Base-by-base conservation (phyloP, 2,113 vertebrate species). In the Mesocricetus auratus region DNA sequence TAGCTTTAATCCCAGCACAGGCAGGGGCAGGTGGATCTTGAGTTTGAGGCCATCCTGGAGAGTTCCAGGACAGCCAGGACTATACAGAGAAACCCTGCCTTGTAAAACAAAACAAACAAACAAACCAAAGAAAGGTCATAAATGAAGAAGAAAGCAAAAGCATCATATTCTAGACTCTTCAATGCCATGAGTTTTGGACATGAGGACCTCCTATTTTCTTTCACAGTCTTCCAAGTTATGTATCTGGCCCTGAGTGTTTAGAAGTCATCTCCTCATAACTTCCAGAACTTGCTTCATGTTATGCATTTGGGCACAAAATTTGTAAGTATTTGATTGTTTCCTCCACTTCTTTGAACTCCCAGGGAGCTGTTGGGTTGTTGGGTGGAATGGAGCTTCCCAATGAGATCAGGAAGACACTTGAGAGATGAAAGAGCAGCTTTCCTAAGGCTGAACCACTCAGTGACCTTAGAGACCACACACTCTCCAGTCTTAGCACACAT, bases 281-380 rank as follows among this genome's bases (percentile, higher is more conserved):
- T 85, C 62, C 64, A 87, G 36, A 62, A 3, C 74, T 81, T 83
- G 33, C 81, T 94, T 94, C 36, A 8, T 47, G 33, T 83, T 45
- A 58, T 64, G 75, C 39, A 53, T 87, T 86, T 81, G 91, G 88
- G 39, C 22, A 66, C 53, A 91, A 17, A 31, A 71, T 92, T 85
- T 64, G 24, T 82, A 69, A 91, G 91, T 82, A 39, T 33, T 21
- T 26, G 4, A 33, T 62, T 10, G 2, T 66, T 89, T 77, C 89
- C 21, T 42, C 16, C 15, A 33, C 53, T 77, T 86, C 47, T 94
- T 81, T 87, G 89, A 89, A 74, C 15, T 71, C 33, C 29, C 66
- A 13, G 24, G 16, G 16, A 39, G 62, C 31, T 58, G 10, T 0
- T 60, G 42, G 12, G 13, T 26, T 86, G 26, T 91, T 36, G 56